Base-by-base conservation (phyloP, 1,140 invertebrate genomes). In the Apis florea region DNA sequence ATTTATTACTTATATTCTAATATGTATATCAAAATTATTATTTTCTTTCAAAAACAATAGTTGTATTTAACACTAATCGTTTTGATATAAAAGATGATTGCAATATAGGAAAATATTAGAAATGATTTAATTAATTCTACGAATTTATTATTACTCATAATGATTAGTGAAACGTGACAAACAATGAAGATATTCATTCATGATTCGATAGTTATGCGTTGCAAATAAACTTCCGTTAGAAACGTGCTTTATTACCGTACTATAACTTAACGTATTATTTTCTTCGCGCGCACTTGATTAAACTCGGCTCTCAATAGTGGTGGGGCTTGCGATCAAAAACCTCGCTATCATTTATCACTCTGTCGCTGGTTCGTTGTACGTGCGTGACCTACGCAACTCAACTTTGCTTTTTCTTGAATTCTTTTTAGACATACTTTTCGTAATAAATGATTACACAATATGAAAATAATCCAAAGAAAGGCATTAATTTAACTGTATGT, bases 321-420 rank as follows among this genome's bases (percentile, higher is more conserved):
- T 53, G 74, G 80, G 74, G 74, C 3, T 67, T 17, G 77, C 77
- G 82, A 83, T 81, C 78, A 81, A 83, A 83, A 83, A 83, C 78
- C 78, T 83, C 78, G 78, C 78, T 83, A 78, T 73, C 77, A 75
- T 82, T 83, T 81, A 74, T 83, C 82, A 67, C 70, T 83, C 17
- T 19, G 47, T 21, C 56, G 10, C 17, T 40, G 70, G 82, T 81
- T 83, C 82, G 82, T 75, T 53, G 82, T 69, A 81, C 83, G 73
- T 84, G 73, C 72, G 79, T 82, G 83, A 84, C 83, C 83, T 82
- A 76, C 72, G 83, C 79, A 84, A 84, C 59, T 19, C 19, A 1
- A 15, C 21, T 13, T 59, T 51, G 11, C 21, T 54, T 54, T 80
- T 67, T 54, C 40, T 21, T 26, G 5, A 54, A 51, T 70, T 51